Conservation (phyloP, 2,797 vertebrate genomes). For the Falco rusticolus region DNA sequence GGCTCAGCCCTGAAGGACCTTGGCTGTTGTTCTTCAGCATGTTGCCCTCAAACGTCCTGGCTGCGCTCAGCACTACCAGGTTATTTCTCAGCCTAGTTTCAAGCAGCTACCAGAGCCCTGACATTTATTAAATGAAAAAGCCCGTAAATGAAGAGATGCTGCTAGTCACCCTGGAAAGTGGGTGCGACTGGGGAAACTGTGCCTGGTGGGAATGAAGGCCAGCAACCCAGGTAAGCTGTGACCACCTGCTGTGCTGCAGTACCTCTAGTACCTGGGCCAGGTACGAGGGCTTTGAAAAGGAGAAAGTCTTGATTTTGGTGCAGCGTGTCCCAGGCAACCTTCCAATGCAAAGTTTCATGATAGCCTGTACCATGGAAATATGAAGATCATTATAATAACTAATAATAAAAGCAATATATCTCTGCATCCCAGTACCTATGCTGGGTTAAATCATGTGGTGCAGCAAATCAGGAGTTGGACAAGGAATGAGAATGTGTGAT, state of each 20-base stretch:
- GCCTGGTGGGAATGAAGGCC: neutral
- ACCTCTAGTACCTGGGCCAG: neutral
- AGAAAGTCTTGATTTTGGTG: neutral
- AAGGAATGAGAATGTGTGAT: neutral
- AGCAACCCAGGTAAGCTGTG: neutral
- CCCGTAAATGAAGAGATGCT: neutral
- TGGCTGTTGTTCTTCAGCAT: neutral
- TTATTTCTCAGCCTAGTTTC: neutral
- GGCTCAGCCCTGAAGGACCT: neutral
- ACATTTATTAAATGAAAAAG: neutral
- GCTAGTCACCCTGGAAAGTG: neutral
- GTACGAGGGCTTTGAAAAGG: neutral
- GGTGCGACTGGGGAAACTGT: neutral
- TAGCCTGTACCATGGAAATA: neutral
- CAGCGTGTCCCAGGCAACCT: neutral
- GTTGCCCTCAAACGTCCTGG: neutral
- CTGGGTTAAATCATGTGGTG: neutral
- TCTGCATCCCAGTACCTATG: neutral
- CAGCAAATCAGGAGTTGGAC: neutral
- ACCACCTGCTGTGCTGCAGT: neutral
- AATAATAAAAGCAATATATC: neutral
- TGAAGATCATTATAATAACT: neutral
- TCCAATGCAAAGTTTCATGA: neutral
- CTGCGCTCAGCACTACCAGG: neutral
- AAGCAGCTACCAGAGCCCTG: neutral